A percentile compares a stretch with the other conserved stretches of the same genome.
Conservation (phyloP, 2,797 vertebrate species). For the Erithacus rubecula region DNA sequence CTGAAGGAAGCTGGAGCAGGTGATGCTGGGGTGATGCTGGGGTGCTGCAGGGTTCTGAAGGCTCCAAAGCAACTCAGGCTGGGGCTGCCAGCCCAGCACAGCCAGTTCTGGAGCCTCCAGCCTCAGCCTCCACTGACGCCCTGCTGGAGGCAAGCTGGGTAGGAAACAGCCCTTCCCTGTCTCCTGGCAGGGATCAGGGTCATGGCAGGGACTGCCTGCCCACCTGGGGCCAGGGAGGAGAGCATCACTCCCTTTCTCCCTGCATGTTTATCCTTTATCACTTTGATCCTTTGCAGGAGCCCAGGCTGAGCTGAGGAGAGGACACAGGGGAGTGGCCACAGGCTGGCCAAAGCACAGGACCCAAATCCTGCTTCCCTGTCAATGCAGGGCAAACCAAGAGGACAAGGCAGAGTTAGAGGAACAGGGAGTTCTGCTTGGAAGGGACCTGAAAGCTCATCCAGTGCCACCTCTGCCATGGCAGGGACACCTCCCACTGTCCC, state of each 20-base stretch:
- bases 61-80: not conserved
- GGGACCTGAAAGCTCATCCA: fast-evolving
- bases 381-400: not conserved
- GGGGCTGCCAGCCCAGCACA: not conserved
- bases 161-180: not conserved
- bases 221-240: not conserved
- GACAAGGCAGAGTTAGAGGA: not conserved
- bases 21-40: fast-evolving
- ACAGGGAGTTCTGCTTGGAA: not conserved
- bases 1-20: not conserved
- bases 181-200: not conserved
- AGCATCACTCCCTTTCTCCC: not conserved
- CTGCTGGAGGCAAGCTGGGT: not conserved
- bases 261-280: not conserved
- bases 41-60: not conserved
- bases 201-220: not conserved
- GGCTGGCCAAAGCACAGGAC: not conserved
- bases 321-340: not conserved
- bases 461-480: not conserved
- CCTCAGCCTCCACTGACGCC: not conserved
- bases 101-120: not conserved
- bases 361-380: not conserved
- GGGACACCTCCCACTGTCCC: not conserved
- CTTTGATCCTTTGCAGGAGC: not conserved
- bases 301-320: not conserved